Conservation (phyloP, 1,140 invertebrate species). For the Camponotus floridanus region DNA sequence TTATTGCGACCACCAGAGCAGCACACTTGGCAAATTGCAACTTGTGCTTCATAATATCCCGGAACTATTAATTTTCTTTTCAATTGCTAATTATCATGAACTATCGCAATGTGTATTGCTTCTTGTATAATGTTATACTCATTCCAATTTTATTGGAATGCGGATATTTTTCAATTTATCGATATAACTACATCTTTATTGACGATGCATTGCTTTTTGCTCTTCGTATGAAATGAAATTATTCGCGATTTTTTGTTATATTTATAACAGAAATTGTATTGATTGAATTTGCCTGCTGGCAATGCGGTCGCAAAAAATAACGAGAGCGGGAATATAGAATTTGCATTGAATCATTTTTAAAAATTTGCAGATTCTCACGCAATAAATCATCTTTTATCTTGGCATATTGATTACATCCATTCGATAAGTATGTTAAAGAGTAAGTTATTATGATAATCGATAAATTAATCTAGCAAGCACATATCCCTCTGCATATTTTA, state of each 20-base stretch:
- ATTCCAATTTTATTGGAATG: slow-evolving; percentile 34
- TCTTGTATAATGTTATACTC: neutral
- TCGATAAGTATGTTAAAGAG: neutral
- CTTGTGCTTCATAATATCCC: neutral
- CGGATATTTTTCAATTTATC: slow-evolving; percentile 30
- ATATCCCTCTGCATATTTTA: neutral
- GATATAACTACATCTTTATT: neutral
- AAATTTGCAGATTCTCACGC: neutral
- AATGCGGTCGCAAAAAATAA: slow-evolving; percentile 53
- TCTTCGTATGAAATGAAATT: slow-evolving; percentile 17
- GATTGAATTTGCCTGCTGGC: slow-evolving; percentile 38
- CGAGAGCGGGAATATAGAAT: neutral
- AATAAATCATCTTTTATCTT: neutral
- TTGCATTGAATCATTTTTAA: slow-evolving; percentile 1
- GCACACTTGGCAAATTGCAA: slow-evolving; percentile 18
- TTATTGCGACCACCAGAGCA: slow-evolving; percentile 16
- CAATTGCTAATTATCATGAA: slow-evolving; percentile 28
- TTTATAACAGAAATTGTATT: slow-evolving; percentile 27
- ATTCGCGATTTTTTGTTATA: neutral
- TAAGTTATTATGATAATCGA: neutral
- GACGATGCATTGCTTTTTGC: slow-evolving; percentile 7
- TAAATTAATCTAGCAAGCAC: neutral
- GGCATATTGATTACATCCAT: neutral
- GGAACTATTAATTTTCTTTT: slow-evolving; percentile 24
- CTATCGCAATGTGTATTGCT: neutral